Evolutionary conservation across 1,140 invertebrate species (phyloP), one percentile per base, ranked within the genome.

Genomic region (Zaprionus africanus): DNA sequence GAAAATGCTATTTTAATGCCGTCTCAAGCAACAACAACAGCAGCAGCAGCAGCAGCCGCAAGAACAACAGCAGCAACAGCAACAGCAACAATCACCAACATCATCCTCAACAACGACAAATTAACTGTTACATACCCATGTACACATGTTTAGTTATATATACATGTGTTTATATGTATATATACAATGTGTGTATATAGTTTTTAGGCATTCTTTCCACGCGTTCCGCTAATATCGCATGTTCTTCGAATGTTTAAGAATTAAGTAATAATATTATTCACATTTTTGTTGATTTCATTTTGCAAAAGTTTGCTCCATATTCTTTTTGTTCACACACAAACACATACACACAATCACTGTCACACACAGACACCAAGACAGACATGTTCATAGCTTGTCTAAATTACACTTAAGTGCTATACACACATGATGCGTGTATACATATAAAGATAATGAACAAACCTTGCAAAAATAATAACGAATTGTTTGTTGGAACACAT

Each of bases 161-260:
- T 22, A 53, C 19, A 22, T 51, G 13, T 49, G 34, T 19, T 51
- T 43, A 43, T 24, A 19, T 43, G 15, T 60, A 43, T 41, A 28
- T 46, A 60, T 26, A 12, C 17, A 13, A 28, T 46, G 31, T 46
- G 38, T 46, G 38, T 46, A 46, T 38, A 57, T 43, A 66, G 28
- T 68, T 68, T n/a, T 58, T 62, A 63, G 57, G 59, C 72, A 70
- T 62, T 70, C 51, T 69, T 26, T 31, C 19, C 19, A 38, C 51
- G 59, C 26, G 56, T 15, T 22, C 46, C 46, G 46, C 59, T 36
- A 38, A 34, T 28, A 64, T 80, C 70, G 84, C 83, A 88, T 88
- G 84, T 88, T 81, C 74, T 81, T 87, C 78, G 75, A 84, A 87
- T 88, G 78, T 74, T 82, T 69, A 73, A 63, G 63, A 76, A 58